A percentile compares a stretch with the other conserved stretches of the same genome.
Evolutionary conservation across 2,113 vertebrate species (phyloP).

Genomic region (Grammatotria lemairii): DNA sequence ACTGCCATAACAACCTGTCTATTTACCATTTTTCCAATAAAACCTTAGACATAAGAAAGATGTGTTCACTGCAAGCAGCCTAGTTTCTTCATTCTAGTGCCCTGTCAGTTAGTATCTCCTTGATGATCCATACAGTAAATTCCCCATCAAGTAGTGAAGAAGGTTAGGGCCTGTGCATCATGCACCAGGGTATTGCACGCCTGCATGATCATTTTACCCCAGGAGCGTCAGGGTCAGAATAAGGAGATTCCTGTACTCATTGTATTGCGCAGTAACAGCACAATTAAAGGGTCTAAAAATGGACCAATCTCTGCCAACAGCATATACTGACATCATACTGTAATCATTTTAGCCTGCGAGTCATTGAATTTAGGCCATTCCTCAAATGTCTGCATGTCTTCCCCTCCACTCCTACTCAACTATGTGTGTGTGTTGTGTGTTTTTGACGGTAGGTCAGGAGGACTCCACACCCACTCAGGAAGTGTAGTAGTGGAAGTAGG

Average conservation of each 20-base stretch:
- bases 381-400: background rate
- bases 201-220: background rate
- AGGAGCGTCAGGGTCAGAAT: slow-evolving; percentile 14
- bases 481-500: slow-evolving; percentile 5
- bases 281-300: background rate
- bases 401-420: background rate
- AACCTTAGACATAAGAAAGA: background rate
- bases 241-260: background rate
- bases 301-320: background rate
- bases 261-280: background rate
- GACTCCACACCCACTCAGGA: slow-evolving; percentile 5
- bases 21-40: background rate
- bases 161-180: slow-evolving; percentile 9
- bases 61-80: background rate
- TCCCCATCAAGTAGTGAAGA: background rate
- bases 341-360: slow-evolving; percentile 10
- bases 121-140: background rate
- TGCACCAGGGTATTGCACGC: background rate
- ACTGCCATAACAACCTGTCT: background rate
- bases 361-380: slow-evolving; percentile 18
- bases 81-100: background rate
- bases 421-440: background rate
- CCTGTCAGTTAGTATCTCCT: background rate
- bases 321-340: background rate
- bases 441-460: background rate